phyloP scores from a whole-genome alignment of 64 coral and sea anemone species.

The Actinia tenebrosa region DNA sequence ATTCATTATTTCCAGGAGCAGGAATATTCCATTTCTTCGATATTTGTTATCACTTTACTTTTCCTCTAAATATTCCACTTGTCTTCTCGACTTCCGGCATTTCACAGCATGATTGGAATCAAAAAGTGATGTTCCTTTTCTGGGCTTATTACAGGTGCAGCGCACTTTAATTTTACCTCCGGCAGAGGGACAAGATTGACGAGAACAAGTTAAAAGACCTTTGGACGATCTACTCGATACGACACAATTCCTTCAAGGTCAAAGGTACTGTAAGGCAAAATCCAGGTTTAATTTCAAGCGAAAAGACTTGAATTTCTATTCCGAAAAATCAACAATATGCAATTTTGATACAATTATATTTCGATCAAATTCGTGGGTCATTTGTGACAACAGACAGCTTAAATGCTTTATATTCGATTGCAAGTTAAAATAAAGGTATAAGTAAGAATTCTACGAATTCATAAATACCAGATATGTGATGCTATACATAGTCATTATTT shows the following conservation, averaged over 20 bases:
- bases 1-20: neutral
- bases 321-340: no score
- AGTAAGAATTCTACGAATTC: neutral
- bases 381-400: neutral
- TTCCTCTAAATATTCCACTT: neutral
- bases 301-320: no score
- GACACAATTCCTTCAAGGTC: neutral
- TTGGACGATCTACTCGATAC: neutral
- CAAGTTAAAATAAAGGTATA: neutral
- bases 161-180: neutral
- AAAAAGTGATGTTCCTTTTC: neutral
- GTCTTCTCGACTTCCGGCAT: neutral
- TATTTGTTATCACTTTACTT: constrained; percentile 2
- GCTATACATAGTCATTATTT: no score
- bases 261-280: neutral
- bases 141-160: neutral
- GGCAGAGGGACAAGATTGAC: neutral
- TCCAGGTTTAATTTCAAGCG: no score
- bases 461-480: neutral
- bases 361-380: no score
- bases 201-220: neutral
- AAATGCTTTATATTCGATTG: neutral
- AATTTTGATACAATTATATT: no score
- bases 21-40: neutral
- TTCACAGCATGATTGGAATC: neutral